Conservation (phyloP, 2,797 vertebrate species). For the Huso huso region DNA sequence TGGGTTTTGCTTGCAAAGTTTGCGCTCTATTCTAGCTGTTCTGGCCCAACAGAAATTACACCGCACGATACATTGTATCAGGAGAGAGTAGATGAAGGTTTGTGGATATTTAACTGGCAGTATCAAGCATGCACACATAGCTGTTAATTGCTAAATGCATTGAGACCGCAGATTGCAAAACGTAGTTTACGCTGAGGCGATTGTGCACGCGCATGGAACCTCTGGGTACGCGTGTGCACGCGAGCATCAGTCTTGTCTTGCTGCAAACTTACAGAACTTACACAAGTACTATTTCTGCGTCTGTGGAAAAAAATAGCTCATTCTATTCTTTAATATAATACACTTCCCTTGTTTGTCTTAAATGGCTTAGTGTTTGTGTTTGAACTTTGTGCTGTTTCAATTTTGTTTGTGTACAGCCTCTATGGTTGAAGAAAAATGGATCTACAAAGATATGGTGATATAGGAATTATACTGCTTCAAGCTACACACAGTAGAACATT, state of each 20-base stretch:
- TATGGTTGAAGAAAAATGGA: too few relatives aligned
- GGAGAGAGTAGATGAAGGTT: not conserved
- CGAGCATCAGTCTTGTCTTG: slow-evolving; percentile 1
- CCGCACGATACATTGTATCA: not conserved
- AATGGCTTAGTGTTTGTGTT: too few relatives aligned
- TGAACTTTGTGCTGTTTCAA: too few relatives aligned
- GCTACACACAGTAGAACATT: too few relatives aligned
- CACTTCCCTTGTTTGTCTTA: too few relatives aligned
- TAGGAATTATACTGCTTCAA: too few relatives aligned
- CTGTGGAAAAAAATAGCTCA: too few relatives aligned
- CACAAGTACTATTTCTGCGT: too few relatives aligned
- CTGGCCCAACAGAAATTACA: not conserved
- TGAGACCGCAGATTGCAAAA: too few relatives aligned
- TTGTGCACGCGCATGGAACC: slow-evolving; percentile 1
- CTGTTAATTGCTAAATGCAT: not conserved
- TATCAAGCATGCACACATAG: not conserved
- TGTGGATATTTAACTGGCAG: not conserved
- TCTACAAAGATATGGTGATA: too few relatives aligned
- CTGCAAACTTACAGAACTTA: not conserved
- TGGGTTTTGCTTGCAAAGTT: slow-evolving; percentile 4
- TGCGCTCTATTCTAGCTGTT: not conserved
- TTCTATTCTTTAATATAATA: too few relatives aligned
- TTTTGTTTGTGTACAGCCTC: too few relatives aligned
- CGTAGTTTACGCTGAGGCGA: not conserved
- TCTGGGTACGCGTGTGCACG: slow-evolving; percentile 1